Conservation (phyloP, 2,113 vertebrate species). For the human region DNA sequence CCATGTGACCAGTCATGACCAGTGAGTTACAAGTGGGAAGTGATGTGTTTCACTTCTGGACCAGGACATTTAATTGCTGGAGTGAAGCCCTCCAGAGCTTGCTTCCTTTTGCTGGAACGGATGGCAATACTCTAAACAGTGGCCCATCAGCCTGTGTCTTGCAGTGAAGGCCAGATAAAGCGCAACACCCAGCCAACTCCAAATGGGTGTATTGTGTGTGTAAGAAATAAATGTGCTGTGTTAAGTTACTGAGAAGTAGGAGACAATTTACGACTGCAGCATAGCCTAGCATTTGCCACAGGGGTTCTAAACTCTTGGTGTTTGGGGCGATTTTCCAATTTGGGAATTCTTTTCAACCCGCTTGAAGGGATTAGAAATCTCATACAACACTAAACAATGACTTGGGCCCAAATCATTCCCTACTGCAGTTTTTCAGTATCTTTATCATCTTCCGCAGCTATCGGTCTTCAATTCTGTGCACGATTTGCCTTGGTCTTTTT, state of each 20-base stretch:
- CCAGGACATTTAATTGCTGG: not conserved
- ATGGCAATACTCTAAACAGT: not conserved
- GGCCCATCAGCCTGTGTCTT: not conserved
- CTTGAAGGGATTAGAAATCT: not conserved
- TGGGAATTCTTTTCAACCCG: not conserved
- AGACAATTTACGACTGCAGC: not conserved
- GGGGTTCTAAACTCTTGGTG: not conserved
- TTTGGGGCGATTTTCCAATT: not conserved
- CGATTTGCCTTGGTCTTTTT: not conserved
- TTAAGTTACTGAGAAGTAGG: constrained; percentile 2
- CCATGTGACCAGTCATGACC: not conserved
- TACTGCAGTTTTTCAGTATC: not conserved
- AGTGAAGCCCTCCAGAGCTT: not conserved
- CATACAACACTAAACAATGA: not conserved
- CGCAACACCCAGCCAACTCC: not conserved
- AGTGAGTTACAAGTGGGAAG: not conserved
- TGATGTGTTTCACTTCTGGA: not conserved
- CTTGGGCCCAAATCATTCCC: not conserved
- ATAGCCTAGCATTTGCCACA: not conserved
- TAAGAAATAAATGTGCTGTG: not conserved
- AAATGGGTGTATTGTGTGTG: not conserved
- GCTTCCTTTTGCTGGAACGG: not conserved
- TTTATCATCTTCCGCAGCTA: not conserved
- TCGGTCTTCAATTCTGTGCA: not conserved
- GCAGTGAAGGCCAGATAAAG: not conserved